These are phyloP conservation scores for Takifugu rubripes DNA, from an alignment of 2,797 vertebrate species.

Conservation along the genomic window DNA sequence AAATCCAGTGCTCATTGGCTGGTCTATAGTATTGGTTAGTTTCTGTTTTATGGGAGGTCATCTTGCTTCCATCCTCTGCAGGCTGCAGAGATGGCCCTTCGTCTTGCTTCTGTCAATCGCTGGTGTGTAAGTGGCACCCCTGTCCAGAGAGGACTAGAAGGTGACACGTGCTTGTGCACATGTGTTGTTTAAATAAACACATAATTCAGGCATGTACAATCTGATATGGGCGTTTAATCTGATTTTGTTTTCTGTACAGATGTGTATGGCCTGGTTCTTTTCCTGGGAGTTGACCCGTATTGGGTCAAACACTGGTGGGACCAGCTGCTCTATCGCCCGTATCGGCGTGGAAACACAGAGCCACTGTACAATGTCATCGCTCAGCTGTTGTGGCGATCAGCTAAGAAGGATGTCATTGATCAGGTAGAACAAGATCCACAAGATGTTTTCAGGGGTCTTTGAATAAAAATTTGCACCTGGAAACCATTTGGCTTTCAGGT, in stretches of 20 bases:
- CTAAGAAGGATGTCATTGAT: constrained; percentile 97
- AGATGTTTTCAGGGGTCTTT: not conserved
- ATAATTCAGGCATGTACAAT: too few relatives aligned
- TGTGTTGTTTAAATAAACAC: too few relatives aligned
- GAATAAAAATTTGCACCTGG: too few relatives aligned
- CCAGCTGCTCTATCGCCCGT: constrained; percentile 91
- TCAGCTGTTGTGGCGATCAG: constrained; percentile 92
- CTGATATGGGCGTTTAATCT: not conserved
- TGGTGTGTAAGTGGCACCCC: constrained; percentile 99
- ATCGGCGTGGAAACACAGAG: constrained; percentile 86
- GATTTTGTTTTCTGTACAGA: constrained; percentile 68
- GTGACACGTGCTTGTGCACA: constrained; percentile 59
- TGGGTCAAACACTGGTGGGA: constrained; percentile 98
- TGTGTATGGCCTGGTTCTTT: constrained; percentile 94
- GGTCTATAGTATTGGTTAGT: not conserved
- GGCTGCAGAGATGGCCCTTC: constrained; percentile 98
- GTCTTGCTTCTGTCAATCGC: constrained; percentile 91
- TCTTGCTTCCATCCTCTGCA: constrained; percentile 37
- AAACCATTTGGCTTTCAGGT: too few relatives aligned
- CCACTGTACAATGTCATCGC: constrained; percentile 87
- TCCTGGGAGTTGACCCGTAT: constrained; percentile 94
- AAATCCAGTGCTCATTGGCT: not conserved
- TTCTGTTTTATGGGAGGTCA: not conserved
- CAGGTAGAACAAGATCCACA: constrained; percentile 77
- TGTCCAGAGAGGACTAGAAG: constrained; percentile 95